Evolutionary conservation across 2,113 vertebrate genomes (phyloP), one percentile per base, ranked within the genome.

Genomic region (Sphaerodactylus townsendi): DNA sequence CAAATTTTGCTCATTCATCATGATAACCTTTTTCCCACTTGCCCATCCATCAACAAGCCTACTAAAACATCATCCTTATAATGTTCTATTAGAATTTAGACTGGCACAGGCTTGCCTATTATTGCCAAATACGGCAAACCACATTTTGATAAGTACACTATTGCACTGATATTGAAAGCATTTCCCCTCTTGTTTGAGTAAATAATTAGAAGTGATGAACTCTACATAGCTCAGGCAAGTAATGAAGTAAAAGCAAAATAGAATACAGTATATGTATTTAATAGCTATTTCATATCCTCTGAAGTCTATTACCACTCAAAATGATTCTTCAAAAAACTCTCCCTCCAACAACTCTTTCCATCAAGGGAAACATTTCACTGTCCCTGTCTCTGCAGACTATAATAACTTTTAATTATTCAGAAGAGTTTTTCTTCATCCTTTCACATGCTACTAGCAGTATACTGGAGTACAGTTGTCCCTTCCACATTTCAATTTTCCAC

Each of bases 51-150:
- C 53, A 82, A 71, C 39, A 59, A 71, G 23, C 33, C 69, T 30
- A 17, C 72, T 76, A 70, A 76, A 77, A 76, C 21, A 69, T 76
- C 50, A 46, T 69, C n/a, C 70, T 69, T n/a, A 46, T 78, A 78
- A 37, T 15, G 23, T 21, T 77, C 62, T 73, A 37, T 86, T 86
- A 62, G n/a, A 86, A 86, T 70, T 59, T 76, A 81, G 25, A 44
- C 41, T 81, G 39, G n/a, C 50, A 77, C 19, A n/a, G 37, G 30
- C 8, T 81, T 71, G 33, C 33, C 35, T 39, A 37, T 66, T 80
- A 73, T 73, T 53, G 30, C 19, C 30, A 17, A 50, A n/a, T 7
- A 7, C 56, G 23, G 10, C 30, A 81, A 62, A 74, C 41, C 48
- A 71, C 50, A 77, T 69, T 44, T 72, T 72, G 39, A 19, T 68